Base-by-base conservation (phyloP, 2,113 vertebrate genomes). In the Phoxinus phoxinus region DNA sequence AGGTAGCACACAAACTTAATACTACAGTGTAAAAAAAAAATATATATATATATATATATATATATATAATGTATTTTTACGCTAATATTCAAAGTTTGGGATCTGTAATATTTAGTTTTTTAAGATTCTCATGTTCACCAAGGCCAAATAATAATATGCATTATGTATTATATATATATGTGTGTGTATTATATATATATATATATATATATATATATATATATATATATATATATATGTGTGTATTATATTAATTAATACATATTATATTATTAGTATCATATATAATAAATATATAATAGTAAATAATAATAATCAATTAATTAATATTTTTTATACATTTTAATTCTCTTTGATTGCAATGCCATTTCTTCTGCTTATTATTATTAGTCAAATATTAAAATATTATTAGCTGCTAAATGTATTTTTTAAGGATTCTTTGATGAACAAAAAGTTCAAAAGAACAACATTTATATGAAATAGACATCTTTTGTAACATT, bases 1-100 rank as follows among this genome's bases (percentile, higher is more conserved):
- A 99, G 98, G 98, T 99, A 95, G 93, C 13, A 4, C 35, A 23
- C 9, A 71, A 23, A 23, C 67, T 4, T 75, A 46, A 10, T 25
- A 48, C 8, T 4, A 19, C 4, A 17, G 6, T 25, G 72, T 17
- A 2, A 32, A 32, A 32, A 32, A 32, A 2, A 32, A 2, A 32
- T 32, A 32, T 44, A 10, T 44, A 8, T 44, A 8, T 11, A 11
- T 44, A 11, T 41, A 41, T 41, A 41, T 41, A 41, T 41, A 41
- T 41, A 41, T 41, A 41, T 41, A 35, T 35, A 35, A 35, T 35
- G 35, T 27, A 12, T 25, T 74, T 46, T 25, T 46, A 75, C 8
- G 9, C 13, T 19, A 5, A 11, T 44, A 10, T 25, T 44, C 69
- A 72, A 41, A 69, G 15, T 19, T 35, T 37, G 32, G 32, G 19